phyloP scores from a whole-genome alignment of 2,797 vertebrate genomes.

The Schizothorax lantsangensis region DNA sequence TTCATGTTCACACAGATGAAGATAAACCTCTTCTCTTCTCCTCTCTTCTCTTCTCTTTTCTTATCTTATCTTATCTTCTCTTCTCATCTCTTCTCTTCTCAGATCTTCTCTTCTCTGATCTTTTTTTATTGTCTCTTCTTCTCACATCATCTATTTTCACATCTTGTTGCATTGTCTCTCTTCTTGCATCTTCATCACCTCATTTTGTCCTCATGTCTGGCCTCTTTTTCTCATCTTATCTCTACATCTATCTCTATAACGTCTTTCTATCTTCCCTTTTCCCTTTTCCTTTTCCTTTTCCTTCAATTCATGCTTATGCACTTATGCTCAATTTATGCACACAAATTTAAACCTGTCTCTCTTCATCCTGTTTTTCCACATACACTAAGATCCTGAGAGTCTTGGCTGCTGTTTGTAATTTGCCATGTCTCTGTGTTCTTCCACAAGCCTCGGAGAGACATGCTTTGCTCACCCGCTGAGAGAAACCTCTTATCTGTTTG shows the following conservation, averaged over 20 bases:
- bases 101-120: too few species aligned
- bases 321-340: too few species aligned
- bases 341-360: not conserved
- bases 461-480: slow-evolving; percentile 35
- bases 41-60: not conserved
- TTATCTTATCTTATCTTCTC: not conserved
- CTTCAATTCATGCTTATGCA: too few species aligned
- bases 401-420: slow-evolving; percentile 33
- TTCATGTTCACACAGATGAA: not conserved
- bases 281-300: not conserved
- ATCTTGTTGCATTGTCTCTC: too few species aligned
- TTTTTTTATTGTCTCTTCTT: too few species aligned
- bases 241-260: not conserved
- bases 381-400: not conserved
- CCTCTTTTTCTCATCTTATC: not conserved
- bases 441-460: slow-evolving; percentile 19
- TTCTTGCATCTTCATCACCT: too few species aligned
- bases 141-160: too few species aligned
- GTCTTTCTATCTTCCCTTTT: not conserved
- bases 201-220: too few species aligned
- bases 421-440: slow-evolving; percentile 30
- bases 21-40: not conserved
- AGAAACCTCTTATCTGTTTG: slow-evolving; percentile 36
- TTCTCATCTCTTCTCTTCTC: too few species aligned
- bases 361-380: not conserved